phyloP scores from a whole-genome alignment of 2,888 invertebrate genomes.

The Lysandra bellargus region DNA sequence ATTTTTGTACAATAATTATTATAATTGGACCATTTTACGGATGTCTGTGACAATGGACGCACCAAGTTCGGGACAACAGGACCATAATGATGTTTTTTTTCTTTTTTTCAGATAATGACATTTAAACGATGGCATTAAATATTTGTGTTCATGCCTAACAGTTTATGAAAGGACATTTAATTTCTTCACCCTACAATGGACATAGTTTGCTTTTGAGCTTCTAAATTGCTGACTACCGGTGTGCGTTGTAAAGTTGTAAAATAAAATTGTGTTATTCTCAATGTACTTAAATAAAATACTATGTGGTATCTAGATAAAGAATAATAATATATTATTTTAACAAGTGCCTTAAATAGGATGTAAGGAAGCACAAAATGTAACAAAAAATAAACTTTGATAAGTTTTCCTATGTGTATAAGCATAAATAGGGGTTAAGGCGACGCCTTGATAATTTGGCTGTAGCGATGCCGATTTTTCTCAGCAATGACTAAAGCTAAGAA shows the following conservation, averaged over 20 bases:
- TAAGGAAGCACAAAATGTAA: too few species aligned
- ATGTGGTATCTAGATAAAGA: too few species aligned
- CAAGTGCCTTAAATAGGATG: too few species aligned
- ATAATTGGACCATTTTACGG: slow-evolving; percentile 36
- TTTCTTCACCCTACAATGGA: background rate
- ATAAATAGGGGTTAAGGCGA: slow-evolving; percentile 2
- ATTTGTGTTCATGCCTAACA: slow-evolving; percentile 22
- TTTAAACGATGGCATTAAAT: slow-evolving; percentile 21
- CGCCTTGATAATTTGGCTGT: too few species aligned
- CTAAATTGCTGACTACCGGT: background rate
- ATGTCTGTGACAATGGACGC: slow-evolving; percentile 38
- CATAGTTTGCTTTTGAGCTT: background rate
- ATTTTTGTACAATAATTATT: slow-evolving; percentile 30
- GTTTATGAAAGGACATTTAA: slow-evolving; percentile 15
- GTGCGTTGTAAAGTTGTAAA: background rate
- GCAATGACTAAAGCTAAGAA: too few species aligned
- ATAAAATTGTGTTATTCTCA: background rate
- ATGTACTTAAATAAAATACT: background rate
- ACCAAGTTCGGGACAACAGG: slow-evolving; percentile 35
- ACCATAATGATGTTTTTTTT: slow-evolving; percentile 32
- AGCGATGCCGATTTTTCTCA: too few species aligned
- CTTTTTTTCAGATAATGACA: slow-evolving; percentile 6
- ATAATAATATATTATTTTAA: too few species aligned
- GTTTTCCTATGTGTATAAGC: background rate
- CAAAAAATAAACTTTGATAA: background rate